Percentiles rank a stretch among this genome's conserved stretches.
These are phyloP conservation scores for Stylophora pistillata DNA, from an alignment of 64 coral and sea anemone genomes.

Conservation along the genomic window DNA sequence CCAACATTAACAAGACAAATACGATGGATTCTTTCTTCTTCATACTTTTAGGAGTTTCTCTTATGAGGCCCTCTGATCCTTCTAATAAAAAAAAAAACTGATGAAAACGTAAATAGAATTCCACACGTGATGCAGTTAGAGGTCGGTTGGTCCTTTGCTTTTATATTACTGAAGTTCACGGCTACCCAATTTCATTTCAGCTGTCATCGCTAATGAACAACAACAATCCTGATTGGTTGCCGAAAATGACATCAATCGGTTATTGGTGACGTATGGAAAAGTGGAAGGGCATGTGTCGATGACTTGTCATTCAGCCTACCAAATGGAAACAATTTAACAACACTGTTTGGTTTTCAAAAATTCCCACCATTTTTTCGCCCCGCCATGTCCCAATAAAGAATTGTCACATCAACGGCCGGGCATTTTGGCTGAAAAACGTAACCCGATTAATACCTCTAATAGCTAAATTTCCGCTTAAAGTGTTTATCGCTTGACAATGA, in stretches of 20 bases:
- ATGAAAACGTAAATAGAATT: constrained; percentile 29
- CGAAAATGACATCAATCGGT: constrained; percentile 44
- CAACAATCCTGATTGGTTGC: constrained; percentile 1
- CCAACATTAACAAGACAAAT: not conserved
- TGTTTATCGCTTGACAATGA: constrained; percentile 50
- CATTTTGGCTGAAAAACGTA: not conserved
- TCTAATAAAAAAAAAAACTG: not conserved
- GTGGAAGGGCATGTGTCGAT: constrained; percentile 8
- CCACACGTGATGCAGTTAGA: constrained; percentile 41
- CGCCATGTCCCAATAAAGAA: constrained; percentile 1
- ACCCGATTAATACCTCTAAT: constrained; percentile 36
- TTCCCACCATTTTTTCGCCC: constrained; percentile 25
- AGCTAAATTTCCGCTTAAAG: constrained; percentile 47
- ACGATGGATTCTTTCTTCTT: constrained; percentile 29
- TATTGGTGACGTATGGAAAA: constrained; percentile 36
- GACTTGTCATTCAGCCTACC: not conserved
- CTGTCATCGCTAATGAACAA: constrained; percentile 29
- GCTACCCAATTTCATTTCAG: constrained; percentile 19
- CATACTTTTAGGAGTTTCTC: constrained; percentile 14
- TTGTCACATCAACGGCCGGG: not conserved
- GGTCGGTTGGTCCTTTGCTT: constrained; percentile 23
- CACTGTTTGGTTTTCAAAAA: constrained; percentile 16
- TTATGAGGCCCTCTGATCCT: not conserved
- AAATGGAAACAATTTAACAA: constrained; percentile 48
- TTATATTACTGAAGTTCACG: constrained; percentile 41